phyloP scores from a whole-genome alignment of 1,140 invertebrate species.

The Paraescarpia echinospica region DNA sequence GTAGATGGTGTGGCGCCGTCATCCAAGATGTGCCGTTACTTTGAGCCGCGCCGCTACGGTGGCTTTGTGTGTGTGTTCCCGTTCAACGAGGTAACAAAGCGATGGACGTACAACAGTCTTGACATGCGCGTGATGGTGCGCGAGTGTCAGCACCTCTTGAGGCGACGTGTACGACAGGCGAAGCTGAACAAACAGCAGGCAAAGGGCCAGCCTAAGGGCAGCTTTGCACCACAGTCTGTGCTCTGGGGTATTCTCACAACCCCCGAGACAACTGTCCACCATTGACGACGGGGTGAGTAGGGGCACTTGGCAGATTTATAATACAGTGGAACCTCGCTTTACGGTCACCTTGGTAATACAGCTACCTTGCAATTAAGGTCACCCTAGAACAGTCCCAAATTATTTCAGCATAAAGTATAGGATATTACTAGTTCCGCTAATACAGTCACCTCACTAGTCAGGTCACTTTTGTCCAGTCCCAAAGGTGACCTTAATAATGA shows the following conservation, averaged over 20 bases:
- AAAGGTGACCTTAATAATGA: too few relatives aligned
- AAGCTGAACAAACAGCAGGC: constrained; percentile 5
- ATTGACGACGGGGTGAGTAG: background rate
- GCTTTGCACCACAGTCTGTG: background rate
- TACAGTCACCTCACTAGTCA: too few relatives aligned
- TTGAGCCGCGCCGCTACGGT: constrained; percentile 37
- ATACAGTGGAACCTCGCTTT: too few relatives aligned
- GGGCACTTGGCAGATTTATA: background rate
- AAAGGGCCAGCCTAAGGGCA: background rate
- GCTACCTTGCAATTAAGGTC: too few relatives aligned
- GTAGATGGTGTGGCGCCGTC: background rate
- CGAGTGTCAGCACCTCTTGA: constrained; percentile 11
- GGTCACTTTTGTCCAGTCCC: too few relatives aligned
- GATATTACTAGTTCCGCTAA: too few relatives aligned
- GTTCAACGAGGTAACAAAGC: constrained; percentile 46
- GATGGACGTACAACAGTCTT: constrained; percentile 14
- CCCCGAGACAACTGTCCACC: background rate
- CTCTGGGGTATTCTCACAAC: background rate
- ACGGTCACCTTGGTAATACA: too few relatives aligned
- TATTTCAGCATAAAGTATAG: too few relatives aligned
- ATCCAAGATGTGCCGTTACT: background rate
- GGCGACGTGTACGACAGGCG: background rate
- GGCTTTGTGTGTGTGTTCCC: constrained; percentile 51
- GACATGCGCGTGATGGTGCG: constrained; percentile 3
- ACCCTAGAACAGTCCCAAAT: too few relatives aligned